Conservation (phyloP, 2,113 vertebrate genomes). For the Smithornis capensis region DNA sequence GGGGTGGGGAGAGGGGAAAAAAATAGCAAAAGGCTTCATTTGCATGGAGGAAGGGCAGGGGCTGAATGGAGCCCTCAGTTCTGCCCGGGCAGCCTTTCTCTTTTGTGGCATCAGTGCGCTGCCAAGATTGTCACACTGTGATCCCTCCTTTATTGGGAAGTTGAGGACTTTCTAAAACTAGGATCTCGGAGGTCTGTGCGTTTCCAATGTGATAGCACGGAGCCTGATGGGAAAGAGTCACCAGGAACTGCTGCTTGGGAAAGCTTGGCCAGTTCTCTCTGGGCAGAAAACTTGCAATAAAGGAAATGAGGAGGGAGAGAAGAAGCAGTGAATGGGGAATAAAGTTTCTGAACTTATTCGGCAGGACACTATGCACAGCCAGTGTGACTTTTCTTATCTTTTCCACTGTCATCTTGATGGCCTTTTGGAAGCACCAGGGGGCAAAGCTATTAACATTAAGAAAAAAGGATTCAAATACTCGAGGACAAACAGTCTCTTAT, state of each 20-base stretch:
- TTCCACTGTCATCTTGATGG: background rate
- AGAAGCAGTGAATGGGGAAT: background rate
- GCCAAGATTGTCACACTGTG: constrained; percentile 38
- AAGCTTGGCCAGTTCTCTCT: background rate
- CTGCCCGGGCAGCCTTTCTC: constrained; percentile 33
- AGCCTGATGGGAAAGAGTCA: background rate
- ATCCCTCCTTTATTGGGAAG: constrained; percentile 25
- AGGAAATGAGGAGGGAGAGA: background rate
- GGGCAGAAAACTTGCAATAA: background rate
- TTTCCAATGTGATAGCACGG: constrained; percentile 1
- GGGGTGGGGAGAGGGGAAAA: background rate
- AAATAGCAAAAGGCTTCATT: background rate
- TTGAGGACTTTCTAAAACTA: constrained; percentile 11
- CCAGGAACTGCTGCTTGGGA: background rate
- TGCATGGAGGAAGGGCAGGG: background rate
- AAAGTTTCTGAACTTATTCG: background rate
- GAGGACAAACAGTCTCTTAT: background rate
- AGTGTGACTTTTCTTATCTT: background rate
- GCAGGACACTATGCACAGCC: background rate
- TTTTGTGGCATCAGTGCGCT: background rate
- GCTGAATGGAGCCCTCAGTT: constrained; percentile 32
- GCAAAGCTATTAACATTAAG: background rate
- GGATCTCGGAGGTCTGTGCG: background rate
- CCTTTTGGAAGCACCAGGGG: background rate
- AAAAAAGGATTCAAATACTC: background rate